Base-by-base conservation (phyloP, 2,113 vertebrate genomes). In the Andinoacara biseriatus region DNA sequence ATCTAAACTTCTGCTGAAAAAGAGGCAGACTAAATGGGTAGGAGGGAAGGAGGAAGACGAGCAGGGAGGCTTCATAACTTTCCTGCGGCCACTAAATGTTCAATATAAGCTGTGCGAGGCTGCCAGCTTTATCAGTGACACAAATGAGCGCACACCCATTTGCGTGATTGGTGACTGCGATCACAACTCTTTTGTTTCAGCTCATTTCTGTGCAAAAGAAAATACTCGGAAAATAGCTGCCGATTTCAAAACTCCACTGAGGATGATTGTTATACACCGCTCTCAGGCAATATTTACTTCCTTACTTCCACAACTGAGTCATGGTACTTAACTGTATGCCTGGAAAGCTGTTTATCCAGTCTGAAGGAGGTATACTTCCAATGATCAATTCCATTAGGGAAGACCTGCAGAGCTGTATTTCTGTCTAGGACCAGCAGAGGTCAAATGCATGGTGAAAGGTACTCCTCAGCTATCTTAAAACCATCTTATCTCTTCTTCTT, bases 341-440 rank as follows among this genome's bases (percentile, higher is more conserved):
- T 82, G 84, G 78, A 78, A 78, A 26, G 20, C 81, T 78, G 80
- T 85, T 82, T 77, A 78, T 78, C 58, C 77, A 31, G 79, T 86
- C 87, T 85, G 81, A 84, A 38, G 57, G 58, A 88, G 81, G 80
- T 72, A 88, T 89, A 91, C 89, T 90, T 86, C 75, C 89, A 90
- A 79, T 89, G 89, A 93, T 92, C 88, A 88, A 90, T 89, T 90
- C 86, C 89, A 92, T 90, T 86, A 91, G 80, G 82, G 77, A 77
- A 69, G 76, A 91, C 85, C 81, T 84, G 81, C 85, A 81, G 82
- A 76, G 87, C 84, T 17, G 29, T 63, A 80, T 89, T 90, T 88
- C 84, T 83, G 85, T 85, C 76, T 89, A 24, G 7, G 38, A 58
- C 80, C 86, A 78, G 72, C 76, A 80, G 74, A 82, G 87, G 82